Evolutionary conservation across 92 coral and sea anemone species (phyloP), one percentile per base, ranked within the genome.

Genomic region (Heteractis magnifica): DNA sequence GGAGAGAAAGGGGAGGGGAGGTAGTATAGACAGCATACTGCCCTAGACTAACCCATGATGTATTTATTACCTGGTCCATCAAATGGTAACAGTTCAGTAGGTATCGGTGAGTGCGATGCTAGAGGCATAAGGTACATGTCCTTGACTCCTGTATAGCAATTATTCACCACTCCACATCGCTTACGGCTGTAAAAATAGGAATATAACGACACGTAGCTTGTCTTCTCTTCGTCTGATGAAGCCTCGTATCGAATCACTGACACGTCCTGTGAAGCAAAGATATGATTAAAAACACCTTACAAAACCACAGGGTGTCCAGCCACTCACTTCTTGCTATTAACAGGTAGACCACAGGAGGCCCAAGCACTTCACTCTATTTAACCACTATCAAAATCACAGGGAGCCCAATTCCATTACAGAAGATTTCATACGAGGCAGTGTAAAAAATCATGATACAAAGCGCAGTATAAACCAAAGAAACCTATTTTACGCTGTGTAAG

Each of bases 181-280:
- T 92, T 92, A n/a, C 99, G 94, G 68, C 99, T 96, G 86, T 93
- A 94, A 83, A 96, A 96, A 88, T 96, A 96, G 50, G 99, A 96
- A 81, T 96, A 96, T 26, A 96, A 77, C 6, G 99, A 96, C 81
- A 96, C 96, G 62, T 92, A 96, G 55, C 99, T 92, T 58, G 90
- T 85, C 87, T 96, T 96, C 81, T 96, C 99, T 12, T 96, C 99
- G 19, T 96, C 99, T 4, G 98, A 81, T 0, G 99, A 92, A 1
- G 95, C 97, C 79, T 92, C 99, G 74, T 88, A 96, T 16, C 99
- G 94, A 52, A 96, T 92, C 51, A 96, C 93, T 82, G 93, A 93
- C 71, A 96, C 94, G 83, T 91, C 99, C 99, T 96, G 85, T 15
- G 21, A 78, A 51, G 50, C 26, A 52, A 75, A 51, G 44, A 77